Percentiles rank a stretch among this genome's conserved stretches.
phyloP scores from a whole-genome alignment of 2,888 invertebrate species.

The Philereme transversata region DNA sequence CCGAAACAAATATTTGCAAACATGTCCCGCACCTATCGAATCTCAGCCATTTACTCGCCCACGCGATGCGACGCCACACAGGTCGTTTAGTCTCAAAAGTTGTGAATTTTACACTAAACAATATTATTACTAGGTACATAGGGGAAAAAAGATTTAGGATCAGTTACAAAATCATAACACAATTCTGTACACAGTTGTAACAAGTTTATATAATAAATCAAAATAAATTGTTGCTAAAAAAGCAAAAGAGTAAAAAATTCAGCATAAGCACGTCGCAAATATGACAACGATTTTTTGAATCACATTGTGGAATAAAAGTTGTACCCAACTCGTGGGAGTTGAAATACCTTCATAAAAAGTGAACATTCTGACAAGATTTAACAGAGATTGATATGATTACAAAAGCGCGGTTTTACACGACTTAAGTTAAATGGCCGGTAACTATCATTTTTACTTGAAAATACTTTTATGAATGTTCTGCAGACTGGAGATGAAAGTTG shows the following conservation, averaged over 20 bases:
- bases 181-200: no score
- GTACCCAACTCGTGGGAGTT: constrained; percentile 24
- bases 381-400: constrained; percentile 32
- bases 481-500: constrained; percentile 4
- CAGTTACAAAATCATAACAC: no score
- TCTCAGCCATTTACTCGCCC: not conserved
- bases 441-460: constrained; percentile 10
- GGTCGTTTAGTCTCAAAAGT: no score
- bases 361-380: constrained; percentile 27
- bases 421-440: constrained; percentile 17
- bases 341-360: constrained; percentile 27
- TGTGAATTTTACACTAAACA: no score
- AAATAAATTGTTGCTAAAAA: no score
- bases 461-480: not conserved
- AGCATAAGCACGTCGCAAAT: no score
- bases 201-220: no score
- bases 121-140: no score
- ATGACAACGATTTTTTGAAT: constrained; percentile 16
- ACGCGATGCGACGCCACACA: not conserved
- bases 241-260: no score
- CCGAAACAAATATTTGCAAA: not conserved
- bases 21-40: not conserved
- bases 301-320: constrained; percentile 21
- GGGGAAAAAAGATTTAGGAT: no score
- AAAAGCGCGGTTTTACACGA: constrained; percentile 26